These are phyloP conservation scores for Craseonycteris thonglongyai DNA, from an alignment of 2,113 vertebrate species.

Conservation along the genomic window DNA sequence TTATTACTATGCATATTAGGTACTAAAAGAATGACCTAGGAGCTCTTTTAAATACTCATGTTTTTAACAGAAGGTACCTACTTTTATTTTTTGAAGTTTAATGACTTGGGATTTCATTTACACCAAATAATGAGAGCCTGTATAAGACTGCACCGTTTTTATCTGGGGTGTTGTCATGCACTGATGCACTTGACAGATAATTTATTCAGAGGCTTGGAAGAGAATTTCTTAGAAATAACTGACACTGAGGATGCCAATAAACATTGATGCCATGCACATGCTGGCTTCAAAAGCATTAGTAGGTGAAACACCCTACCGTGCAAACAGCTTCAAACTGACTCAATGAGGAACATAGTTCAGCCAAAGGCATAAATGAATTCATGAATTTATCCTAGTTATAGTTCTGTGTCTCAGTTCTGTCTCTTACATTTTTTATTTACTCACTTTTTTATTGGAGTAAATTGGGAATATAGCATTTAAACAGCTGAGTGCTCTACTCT, in stretches of 20 bases:
- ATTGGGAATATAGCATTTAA: background rate
- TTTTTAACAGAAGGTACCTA: slow-evolving; percentile 49
- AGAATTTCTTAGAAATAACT: slow-evolving; percentile 71
- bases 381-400: slow-evolving; percentile 26
- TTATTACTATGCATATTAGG: slow-evolving; percentile 54
- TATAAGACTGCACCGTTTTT: slow-evolving; percentile 41
- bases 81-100: slow-evolving; percentile 8
- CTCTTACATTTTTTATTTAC: background rate
- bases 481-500: background rate
- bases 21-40: slow-evolving; percentile 30
- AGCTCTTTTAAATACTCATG: slow-evolving; percentile 27
- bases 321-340: slow-evolving; percentile 48
- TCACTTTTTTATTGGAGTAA: background rate
- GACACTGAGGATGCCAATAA: slow-evolving; percentile 61
- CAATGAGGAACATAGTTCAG: slow-evolving; percentile 34
- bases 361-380: slow-evolving; percentile 63
- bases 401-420: background rate
- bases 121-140: slow-evolving; percentile 65
- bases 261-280: slow-evolving; percentile 47
- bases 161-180: slow-evolving; percentile 56
- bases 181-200: slow-evolving; percentile 73
- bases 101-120: slow-evolving; percentile 61
- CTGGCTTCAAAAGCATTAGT: slow-evolving; percentile 58
- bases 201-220: slow-evolving; percentile 59
- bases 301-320: slow-evolving; percentile 58